Percentiles rank a stretch among this genome's conserved stretches.
These are phyloP conservation scores for Spermophilus dauricus DNA, from an alignment of 2,113 vertebrate species.

Conservation along the genomic window DNA sequence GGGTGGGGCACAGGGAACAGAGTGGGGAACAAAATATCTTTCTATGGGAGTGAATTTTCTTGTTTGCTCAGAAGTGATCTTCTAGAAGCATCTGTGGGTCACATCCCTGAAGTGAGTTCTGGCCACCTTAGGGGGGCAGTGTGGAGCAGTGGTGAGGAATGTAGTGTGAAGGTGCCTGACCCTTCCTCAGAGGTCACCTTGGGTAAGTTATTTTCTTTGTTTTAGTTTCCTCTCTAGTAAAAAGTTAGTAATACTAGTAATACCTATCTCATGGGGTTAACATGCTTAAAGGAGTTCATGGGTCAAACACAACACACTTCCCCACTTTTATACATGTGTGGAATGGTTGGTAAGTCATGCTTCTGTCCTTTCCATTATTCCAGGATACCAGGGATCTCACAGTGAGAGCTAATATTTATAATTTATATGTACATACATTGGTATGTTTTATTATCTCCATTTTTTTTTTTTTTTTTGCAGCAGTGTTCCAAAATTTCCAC, in stretches of 20 bases:
- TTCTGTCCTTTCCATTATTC: not conserved
- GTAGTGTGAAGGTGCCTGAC: fast-evolving
- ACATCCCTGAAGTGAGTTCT: not conserved
- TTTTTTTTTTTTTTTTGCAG: not conserved
- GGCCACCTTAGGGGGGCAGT: not conserved
- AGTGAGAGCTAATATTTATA: not conserved
- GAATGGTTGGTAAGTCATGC: not conserved
- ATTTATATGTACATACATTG: not conserved
- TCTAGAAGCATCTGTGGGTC: not conserved
- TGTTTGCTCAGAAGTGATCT: not conserved
- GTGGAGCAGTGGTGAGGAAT: not conserved
- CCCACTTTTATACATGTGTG: no score
- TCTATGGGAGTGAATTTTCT: not conserved
- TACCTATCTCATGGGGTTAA: not conserved
- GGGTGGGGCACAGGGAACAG: not conserved
- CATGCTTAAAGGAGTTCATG: not conserved
- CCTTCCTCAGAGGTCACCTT: not conserved
- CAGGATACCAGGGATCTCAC: not conserved
- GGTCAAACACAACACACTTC: no score
- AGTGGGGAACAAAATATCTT: not conserved
- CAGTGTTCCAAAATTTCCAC: not conserved
- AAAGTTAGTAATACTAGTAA: not conserved
- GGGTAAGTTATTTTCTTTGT: not conserved
- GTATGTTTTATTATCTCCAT: not conserved
- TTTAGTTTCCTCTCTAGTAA: not conserved